Conservation (phyloP, 2,797 vertebrate species). For the Naso thynnoides region DNA sequence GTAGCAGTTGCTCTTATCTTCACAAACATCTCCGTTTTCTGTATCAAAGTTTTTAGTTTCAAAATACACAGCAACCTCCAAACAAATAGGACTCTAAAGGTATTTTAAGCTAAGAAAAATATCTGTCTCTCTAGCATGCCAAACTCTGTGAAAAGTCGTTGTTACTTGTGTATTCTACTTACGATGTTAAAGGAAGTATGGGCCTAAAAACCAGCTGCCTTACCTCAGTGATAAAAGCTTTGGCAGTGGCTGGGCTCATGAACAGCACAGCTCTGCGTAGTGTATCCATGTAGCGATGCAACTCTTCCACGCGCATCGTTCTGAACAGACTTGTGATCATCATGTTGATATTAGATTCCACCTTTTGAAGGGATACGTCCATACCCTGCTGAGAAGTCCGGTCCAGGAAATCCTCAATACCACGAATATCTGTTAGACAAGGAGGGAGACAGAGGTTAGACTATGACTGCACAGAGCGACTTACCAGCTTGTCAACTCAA, state of each 20-base stretch:
- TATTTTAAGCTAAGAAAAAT: constrained; percentile 1
- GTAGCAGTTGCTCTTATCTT: not conserved
- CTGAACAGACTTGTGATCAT: constrained; percentile 98
- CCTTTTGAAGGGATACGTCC: constrained; percentile 98
- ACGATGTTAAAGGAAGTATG: not conserved
- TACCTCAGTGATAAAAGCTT: constrained; percentile 97
- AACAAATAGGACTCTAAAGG: not conserved
- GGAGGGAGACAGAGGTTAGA: not conserved
- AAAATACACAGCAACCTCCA: not conserved
- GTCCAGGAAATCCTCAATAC: constrained; percentile 98
- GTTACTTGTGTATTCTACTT: not conserved
- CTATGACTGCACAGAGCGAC: not conserved
- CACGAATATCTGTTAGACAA: constrained; percentile 92
- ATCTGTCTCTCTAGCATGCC: not conserved
- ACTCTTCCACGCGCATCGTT: constrained; percentile 95
- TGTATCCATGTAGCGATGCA: constrained; percentile 97
- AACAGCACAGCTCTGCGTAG: constrained; percentile 94
- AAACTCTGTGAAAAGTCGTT: not conserved
- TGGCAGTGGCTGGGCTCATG: constrained; percentile 96
- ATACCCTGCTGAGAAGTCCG: constrained; percentile 97
- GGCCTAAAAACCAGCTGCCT: constrained; percentile 10
- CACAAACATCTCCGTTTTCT: constrained; percentile 3
- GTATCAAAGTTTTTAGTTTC: constrained; percentile 14
- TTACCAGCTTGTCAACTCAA: too few relatives aligned
- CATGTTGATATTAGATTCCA: constrained; percentile 98